Conservation (phyloP, 2,113 vertebrate species). For the Corapipo altera region DNA sequence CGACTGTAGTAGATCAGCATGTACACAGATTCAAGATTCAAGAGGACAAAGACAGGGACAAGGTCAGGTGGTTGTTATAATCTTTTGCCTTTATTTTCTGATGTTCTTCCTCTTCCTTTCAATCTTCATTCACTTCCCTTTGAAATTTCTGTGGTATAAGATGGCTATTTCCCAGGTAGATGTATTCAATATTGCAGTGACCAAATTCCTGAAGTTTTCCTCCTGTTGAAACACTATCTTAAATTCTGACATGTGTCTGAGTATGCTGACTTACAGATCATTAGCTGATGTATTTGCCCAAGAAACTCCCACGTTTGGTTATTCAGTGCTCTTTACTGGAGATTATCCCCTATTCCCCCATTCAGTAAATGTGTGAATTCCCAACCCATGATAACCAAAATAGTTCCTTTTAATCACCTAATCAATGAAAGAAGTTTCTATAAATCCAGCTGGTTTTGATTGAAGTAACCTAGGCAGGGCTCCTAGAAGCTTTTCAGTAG, state of each 20-base stretch:
- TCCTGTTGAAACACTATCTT: background rate
- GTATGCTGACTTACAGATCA: background rate
- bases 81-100: background rate
- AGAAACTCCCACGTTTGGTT: background rate
- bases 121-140: background rate
- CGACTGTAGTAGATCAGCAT: accelerated
- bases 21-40: background rate
- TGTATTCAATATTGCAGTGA: background rate
- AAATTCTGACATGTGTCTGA: background rate
- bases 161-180: background rate
- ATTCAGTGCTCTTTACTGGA: background rate
- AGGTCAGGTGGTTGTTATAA: background rate
- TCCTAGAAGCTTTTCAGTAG: background rate
- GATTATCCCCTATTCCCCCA: background rate
- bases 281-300: background rate
- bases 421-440: background rate
- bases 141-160: background rate
- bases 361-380: background rate
- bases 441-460: background rate
- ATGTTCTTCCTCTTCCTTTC: background rate
- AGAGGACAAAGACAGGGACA: background rate
- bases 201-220: background rate
- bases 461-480: background rate
- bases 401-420: background rate
- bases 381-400: background rate